Conservation (phyloP, 2,797 vertebrate genomes). For the Melanitta fusca region DNA sequence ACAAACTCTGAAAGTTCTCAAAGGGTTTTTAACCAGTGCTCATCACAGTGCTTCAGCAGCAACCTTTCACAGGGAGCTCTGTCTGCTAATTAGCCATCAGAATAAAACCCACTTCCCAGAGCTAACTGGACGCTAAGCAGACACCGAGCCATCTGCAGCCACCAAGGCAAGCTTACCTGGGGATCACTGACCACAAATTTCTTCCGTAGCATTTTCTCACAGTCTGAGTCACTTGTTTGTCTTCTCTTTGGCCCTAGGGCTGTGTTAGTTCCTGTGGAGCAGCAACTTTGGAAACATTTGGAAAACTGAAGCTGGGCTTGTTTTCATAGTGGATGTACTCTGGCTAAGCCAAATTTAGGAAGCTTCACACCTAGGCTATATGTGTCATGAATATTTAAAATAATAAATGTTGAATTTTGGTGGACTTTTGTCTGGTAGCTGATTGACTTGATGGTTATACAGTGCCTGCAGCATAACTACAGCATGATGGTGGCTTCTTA, state of each 20-base stretch:
- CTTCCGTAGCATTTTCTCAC: conserved; percentile 26
- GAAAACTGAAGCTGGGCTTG: neutral
- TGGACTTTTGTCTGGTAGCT: neutral
- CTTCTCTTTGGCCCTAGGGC: conserved; percentile 28
- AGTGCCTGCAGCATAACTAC: neutral
- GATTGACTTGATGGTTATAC: neutral
- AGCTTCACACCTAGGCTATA: neutral
- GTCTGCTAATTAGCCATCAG: conserved; percentile 57
- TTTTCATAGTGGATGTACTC: neutral
- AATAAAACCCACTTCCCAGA: neutral
- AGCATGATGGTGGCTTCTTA: rapidly evolving
- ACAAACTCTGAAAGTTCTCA: neutral
- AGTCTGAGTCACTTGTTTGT: conserved; percentile 5
- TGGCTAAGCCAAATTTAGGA: neutral
- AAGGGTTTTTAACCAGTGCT: conserved; percentile 14
- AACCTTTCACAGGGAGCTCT: neutral
- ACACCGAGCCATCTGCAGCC: conserved; percentile 45
- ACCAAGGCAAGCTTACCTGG: conserved; percentile 73
- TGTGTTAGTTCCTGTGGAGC: conserved; percentile 14
- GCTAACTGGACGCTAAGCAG: conserved; percentile 54
- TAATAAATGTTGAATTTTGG: neutral
- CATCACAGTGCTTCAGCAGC: conserved; percentile 18
- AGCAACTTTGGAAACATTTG: neutral
- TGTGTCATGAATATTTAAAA: neutral
- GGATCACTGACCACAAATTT: conserved; percentile 65